Percentiles rank a stretch among this genome's conserved stretches.
Conservation (phyloP, 2,888 invertebrate species). For the Cetonia aurata region DNA sequence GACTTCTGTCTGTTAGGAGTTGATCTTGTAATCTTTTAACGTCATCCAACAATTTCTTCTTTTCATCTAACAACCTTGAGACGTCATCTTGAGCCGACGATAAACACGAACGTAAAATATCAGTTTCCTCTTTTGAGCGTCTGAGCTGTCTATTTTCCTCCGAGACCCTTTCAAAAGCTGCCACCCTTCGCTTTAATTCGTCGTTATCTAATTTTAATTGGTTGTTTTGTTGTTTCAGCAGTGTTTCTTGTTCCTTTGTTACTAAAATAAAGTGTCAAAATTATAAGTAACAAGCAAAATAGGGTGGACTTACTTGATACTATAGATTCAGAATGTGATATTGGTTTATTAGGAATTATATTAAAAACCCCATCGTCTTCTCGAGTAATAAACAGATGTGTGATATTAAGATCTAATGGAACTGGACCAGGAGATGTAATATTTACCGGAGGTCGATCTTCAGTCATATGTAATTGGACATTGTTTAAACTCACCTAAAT, state of each 20-base stretch:
- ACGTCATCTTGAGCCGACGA: constrained; percentile 83
- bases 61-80: constrained; percentile 78
- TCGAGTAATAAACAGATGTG: constrained; percentile 78
- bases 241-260: constrained; percentile 44
- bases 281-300: not conserved
- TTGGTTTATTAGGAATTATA: constrained; percentile 72
- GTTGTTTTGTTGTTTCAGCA: constrained; percentile 67
- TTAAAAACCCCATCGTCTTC: constrained; percentile 81
- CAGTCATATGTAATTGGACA: constrained; percentile 80
- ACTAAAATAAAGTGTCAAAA: constrained; percentile 20
- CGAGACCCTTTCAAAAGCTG: constrained; percentile 71
- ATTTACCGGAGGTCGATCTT: constrained; percentile 85
- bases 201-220: constrained; percentile 75
- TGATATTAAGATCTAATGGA: constrained; percentile 82
- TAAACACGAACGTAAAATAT: constrained; percentile 72
- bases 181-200: constrained; percentile 72
- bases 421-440: constrained; percentile 86
- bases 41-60: constrained; percentile 78
- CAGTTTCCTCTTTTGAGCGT: constrained; percentile 72
- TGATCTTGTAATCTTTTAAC: constrained; percentile 77
- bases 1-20: constrained; percentile 60
- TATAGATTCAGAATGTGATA: constrained; percentile 46
- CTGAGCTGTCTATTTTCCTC: constrained; percentile 71
- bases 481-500: constrained; percentile 79
- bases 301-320: constrained; percentile 48